Percentiles rank a stretch among this genome's conserved stretches.
Evolutionary conservation across 2,113 vertebrate species (phyloP).

Genomic region (Oreocharis arfaki): DNA sequence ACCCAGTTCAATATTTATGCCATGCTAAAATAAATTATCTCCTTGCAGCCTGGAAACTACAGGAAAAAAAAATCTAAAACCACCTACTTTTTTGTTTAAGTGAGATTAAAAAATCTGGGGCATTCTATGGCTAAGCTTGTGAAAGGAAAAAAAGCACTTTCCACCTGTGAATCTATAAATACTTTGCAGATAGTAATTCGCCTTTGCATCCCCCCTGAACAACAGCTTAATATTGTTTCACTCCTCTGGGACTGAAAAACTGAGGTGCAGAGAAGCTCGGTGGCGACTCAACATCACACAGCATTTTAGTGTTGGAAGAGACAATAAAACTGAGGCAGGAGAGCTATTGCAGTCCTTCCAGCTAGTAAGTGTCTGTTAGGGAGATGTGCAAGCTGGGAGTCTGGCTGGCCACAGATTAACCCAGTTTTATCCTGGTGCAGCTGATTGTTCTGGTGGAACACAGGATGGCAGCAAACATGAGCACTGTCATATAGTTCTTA

Average conservation of each 20-base stretch:
- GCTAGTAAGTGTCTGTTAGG: fast-evolving
- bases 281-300: background rate
- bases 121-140: background rate
- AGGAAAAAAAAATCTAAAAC: background rate
- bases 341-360: background rate
- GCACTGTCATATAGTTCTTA: fast-evolving
- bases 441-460: background rate
- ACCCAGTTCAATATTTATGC: too few species aligned
- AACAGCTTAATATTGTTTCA: background rate
- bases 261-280: background rate
- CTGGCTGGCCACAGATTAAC: background rate
- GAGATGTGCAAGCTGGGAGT: background rate
- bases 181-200: background rate
- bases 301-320: background rate
- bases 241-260: background rate
- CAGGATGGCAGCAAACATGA: fast-evolving
- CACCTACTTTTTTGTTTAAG: background rate
- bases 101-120: background rate
- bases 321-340: background rate
- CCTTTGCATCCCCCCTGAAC: background rate
- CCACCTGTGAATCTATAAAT: background rate
- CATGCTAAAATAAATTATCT: too few species aligned
- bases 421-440: background rate
- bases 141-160: background rate
- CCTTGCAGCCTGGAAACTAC: background rate